Conservation (phyloP, 2,888 invertebrate genomes). For the Rhingia campestris region DNA sequence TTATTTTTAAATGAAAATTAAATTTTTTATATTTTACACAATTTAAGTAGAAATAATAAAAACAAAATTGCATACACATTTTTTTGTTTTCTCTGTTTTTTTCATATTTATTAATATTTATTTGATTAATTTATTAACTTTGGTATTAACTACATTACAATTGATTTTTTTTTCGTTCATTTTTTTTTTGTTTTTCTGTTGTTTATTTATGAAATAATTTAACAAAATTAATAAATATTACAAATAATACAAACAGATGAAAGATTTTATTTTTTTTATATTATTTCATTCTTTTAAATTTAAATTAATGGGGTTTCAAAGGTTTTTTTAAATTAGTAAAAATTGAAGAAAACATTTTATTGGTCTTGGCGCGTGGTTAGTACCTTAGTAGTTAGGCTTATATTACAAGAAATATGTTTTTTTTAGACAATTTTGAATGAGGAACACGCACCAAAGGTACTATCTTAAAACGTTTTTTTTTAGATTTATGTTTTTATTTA, state of each 20-base stretch:
- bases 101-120: slow-evolving; percentile 13
- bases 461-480: slow-evolving; percentile 20
- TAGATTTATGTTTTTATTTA: slow-evolving; percentile 33
- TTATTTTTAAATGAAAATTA: slow-evolving; percentile 18
- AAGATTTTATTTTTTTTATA: slow-evolving; percentile 4
- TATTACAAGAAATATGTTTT: slow-evolving; percentile 36
- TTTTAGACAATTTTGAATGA: slow-evolving; percentile 59
- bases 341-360: slow-evolving; percentile 16
- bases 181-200: slow-evolving; percentile 17
- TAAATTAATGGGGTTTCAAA: background rate
- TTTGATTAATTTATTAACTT: slow-evolving; percentile 67
- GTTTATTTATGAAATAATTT: slow-evolving; percentile 55
- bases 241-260: slow-evolving; percentile 53
- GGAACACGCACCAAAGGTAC: slow-evolving; percentile 75
- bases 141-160: slow-evolving; percentile 68
- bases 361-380: slow-evolving; percentile 39
- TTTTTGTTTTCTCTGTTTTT: slow-evolving; percentile 2
- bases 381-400: slow-evolving; percentile 32
- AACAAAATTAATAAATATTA: slow-evolving; percentile 63
- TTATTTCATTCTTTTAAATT: background rate
- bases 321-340: background rate
- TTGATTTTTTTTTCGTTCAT: slow-evolving; percentile 22
- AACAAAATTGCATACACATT: slow-evolving; percentile 8
- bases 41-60: slow-evolving; percentile 55
- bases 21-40: slow-evolving; percentile 49